phyloP scores from a whole-genome alignment of 2,113 vertebrate genomes.

The Archocentrus centrarchus region DNA sequence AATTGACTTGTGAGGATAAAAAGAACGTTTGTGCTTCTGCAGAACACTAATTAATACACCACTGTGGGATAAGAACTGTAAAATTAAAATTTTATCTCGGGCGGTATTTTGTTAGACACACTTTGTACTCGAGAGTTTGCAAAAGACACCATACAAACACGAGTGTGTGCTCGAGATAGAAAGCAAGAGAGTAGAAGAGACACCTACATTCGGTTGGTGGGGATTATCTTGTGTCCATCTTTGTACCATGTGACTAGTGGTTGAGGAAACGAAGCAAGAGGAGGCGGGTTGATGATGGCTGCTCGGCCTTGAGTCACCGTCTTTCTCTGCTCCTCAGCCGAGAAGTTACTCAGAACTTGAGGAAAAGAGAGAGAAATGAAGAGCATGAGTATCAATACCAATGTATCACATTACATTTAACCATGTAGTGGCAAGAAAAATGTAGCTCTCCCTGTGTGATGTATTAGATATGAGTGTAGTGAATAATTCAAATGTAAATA shows the following conservation, averaged over 20 bases:
- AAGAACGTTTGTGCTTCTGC: slow-evolving; percentile 21
- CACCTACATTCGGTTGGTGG: slow-evolving; percentile 91
- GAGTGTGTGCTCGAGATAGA: neutral
- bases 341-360: slow-evolving; percentile 88
- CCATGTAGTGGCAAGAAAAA: neutral
- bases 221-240: slow-evolving; percentile 95
- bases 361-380: neutral
- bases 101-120: slow-evolving; percentile 12
- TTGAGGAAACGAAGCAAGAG: slow-evolving; percentile 84
- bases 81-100: slow-evolving; percentile 38
- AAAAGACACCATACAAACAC: neutral
- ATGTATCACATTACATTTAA: neutral
- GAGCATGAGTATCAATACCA: neutral
- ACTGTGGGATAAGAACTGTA: slow-evolving; percentile 31
- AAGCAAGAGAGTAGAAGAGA: neutral
- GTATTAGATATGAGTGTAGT: neutral
- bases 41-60: slow-evolving; percentile 46
- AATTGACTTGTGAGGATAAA: slow-evolving; percentile 38
- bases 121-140: neutral
- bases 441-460: too few species aligned
- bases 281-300: slow-evolving; percentile 83
- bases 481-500: neutral
- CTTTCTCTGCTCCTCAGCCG: slow-evolving; percentile 82
- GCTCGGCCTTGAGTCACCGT: slow-evolving; percentile 85
- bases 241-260: slow-evolving; percentile 94